phyloP scores from a whole-genome alignment of 2,797 vertebrate species.

The Cirrhinus mrigala region DNA sequence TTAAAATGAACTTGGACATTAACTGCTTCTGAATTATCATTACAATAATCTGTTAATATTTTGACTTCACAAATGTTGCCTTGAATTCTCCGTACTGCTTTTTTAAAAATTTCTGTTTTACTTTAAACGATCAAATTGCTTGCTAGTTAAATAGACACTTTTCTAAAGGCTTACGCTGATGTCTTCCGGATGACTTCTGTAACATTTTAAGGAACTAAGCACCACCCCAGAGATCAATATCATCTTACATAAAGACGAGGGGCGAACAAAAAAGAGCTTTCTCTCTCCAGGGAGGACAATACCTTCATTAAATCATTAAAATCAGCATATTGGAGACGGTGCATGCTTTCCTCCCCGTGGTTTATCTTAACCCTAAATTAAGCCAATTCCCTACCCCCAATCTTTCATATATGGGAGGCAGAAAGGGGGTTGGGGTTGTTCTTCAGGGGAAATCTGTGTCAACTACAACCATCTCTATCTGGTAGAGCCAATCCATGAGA shows the following conservation, averaged over 20 bases:
- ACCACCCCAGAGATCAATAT: slow-evolving; percentile 32
- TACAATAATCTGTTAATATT: neutral
- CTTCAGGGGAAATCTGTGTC: slow-evolving; percentile 38
- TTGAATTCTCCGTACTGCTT: neutral
- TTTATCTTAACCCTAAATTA: slow-evolving; percentile 50
- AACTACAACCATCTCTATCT: slow-evolving; percentile 25
- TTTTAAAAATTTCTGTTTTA: neutral
- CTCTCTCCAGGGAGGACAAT: slow-evolving; percentile 19
- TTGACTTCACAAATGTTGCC: neutral
- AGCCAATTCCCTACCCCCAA: slow-evolving; percentile 42
- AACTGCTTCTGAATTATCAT: neutral
- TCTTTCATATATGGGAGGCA: neutral
- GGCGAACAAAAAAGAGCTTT: neutral
- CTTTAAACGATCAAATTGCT: neutral
- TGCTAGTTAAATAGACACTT: neutral
- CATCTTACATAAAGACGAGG: slow-evolving; percentile 33
- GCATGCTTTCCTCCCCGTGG: slow-evolving; percentile 16
- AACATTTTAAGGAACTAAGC: slow-evolving; percentile 38
- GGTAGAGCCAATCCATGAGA: slow-evolving; percentile 4
- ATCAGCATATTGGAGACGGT: slow-evolving; percentile 30
- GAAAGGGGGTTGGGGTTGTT: slow-evolving; percentile 42
- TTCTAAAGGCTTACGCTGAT: neutral
- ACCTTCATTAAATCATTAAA: slow-evolving; percentile 51
- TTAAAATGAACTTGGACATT: neutral
- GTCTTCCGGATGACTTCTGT: neutral